phyloP scores from a whole-genome alignment of 2,113 vertebrate species.

The Neopipo cinnamomea region DNA sequence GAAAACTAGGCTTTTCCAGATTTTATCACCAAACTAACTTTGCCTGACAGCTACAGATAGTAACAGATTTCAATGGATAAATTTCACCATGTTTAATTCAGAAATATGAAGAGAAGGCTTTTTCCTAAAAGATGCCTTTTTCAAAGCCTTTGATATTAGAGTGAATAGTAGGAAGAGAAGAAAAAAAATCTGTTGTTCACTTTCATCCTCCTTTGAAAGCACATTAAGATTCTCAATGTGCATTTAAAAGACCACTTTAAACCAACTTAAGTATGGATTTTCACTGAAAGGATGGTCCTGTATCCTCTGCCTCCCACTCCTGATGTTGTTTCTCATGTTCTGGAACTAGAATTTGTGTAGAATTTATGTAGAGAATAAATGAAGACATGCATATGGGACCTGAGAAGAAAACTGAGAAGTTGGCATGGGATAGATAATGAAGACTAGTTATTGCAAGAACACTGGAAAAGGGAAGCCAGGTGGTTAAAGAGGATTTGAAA shows the following conservation, averaged over 20 bases:
- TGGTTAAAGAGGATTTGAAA: background rate
- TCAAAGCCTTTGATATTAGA: background rate
- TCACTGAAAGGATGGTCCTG: background rate
- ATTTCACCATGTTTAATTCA: background rate
- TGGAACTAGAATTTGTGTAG: background rate
- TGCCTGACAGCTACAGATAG: background rate
- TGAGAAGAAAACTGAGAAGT: background rate
- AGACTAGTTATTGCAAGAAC: background rate
- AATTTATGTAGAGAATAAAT: background rate
- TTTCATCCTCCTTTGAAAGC: background rate
- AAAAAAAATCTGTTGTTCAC: background rate
- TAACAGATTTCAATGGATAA: background rate
- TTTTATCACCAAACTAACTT: background rate
- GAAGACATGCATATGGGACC: background rate
- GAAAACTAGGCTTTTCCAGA: background rate
- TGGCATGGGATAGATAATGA: background rate
- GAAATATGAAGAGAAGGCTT: background rate
- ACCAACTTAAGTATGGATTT: background rate
- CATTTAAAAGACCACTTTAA: background rate
- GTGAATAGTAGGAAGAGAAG: background rate
- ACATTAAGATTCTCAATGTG: background rate
- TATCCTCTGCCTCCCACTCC: background rate
- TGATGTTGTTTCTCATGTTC: background rate
- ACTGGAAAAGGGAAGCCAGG: background rate
- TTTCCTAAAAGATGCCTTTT: background rate